A percentile compares a stretch with the other conserved stretches of the same genome.
Conservation (phyloP, 2,888 invertebrate genomes). For the Tillus elongatus region DNA sequence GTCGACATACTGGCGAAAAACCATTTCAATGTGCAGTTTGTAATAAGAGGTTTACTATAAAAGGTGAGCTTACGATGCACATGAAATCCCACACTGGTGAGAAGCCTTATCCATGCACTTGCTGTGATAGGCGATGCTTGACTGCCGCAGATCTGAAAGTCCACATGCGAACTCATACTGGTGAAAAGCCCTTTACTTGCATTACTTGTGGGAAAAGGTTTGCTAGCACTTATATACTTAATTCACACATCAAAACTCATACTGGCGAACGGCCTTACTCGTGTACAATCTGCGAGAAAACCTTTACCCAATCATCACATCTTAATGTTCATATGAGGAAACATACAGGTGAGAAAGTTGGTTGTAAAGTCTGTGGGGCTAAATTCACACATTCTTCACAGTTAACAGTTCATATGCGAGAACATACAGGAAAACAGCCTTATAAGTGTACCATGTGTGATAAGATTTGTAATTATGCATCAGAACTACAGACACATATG, state of each 20-base stretch:
- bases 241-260: conserved; percentile 52
- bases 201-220: conserved; percentile 43
- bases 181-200: conserved; percentile 37
- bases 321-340: conserved; percentile 49
- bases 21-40: conserved; percentile 38
- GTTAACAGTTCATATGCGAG: conserved; percentile 33
- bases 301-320: conserved; percentile 54
- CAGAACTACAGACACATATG: conserved; percentile 30
- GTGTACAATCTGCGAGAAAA: conserved; percentile 49
- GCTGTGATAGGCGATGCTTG: conserved; percentile 50
- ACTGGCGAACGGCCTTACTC: conserved; percentile 54
- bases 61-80: conserved; percentile 42
- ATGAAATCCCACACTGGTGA: conserved; percentile 46
- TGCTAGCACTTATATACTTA: conserved; percentile 51
- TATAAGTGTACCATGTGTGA: conserved; percentile 33
- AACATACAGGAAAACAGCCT: conserved; percentile 35
- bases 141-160: conserved; percentile 45
- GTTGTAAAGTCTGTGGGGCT: conserved; percentile 30
- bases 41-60: conserved; percentile 37
- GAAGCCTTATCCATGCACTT: conserved; percentile 47
- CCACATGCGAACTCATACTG: conserved; percentile 43
- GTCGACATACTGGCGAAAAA: conserved; percentile 39
- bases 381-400: conserved; percentile 35
- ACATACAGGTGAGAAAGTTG: conserved; percentile 48
- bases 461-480: conserved; percentile 31